A percentile compares a stretch with the other conserved stretches of the same genome.
phyloP scores from a whole-genome alignment of 1,140 invertebrate genomes.

The Cydia pomonella region DNA sequence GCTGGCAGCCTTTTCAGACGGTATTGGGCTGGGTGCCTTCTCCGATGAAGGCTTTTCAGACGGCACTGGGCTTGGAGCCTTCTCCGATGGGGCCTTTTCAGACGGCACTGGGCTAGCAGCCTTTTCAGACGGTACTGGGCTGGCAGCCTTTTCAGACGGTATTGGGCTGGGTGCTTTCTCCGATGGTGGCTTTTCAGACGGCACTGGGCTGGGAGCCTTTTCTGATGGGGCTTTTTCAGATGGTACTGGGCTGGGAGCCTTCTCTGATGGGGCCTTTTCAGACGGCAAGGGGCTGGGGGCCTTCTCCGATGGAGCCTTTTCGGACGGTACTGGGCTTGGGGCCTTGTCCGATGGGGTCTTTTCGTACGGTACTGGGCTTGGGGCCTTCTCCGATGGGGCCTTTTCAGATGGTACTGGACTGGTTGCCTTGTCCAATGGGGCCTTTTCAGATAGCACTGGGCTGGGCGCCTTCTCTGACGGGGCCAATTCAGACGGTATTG shows the following conservation, averaged over 20 bases:
- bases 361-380: background rate
- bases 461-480: background rate
- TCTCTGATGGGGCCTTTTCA: background rate
- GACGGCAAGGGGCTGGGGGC: background rate
- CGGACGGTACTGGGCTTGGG: background rate
- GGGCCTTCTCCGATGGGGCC: slow-evolving; percentile 22
- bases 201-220: background rate
- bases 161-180: background rate
- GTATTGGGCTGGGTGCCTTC: background rate
- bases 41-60: too few species aligned
- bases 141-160: background rate
- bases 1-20: background rate
- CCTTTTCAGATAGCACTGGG: background rate
- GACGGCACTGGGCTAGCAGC: background rate
- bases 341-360: background rate
- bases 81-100: slow-evolving; percentile 1
- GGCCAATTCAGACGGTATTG: background rate
- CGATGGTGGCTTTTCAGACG: background rate
- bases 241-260: background rate
- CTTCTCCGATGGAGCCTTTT: slow-evolving; percentile 29
- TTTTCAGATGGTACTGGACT: background rate
- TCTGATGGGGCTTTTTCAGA: background rate
- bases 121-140: background rate
- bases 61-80: background rate
- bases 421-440: slow-evolving; percentile 5